Percentiles rank a stretch among this genome's conserved stretches.
Evolutionary conservation across 2,797 vertebrate genomes (phyloP).

Genomic region (Nasua narica): DNA sequence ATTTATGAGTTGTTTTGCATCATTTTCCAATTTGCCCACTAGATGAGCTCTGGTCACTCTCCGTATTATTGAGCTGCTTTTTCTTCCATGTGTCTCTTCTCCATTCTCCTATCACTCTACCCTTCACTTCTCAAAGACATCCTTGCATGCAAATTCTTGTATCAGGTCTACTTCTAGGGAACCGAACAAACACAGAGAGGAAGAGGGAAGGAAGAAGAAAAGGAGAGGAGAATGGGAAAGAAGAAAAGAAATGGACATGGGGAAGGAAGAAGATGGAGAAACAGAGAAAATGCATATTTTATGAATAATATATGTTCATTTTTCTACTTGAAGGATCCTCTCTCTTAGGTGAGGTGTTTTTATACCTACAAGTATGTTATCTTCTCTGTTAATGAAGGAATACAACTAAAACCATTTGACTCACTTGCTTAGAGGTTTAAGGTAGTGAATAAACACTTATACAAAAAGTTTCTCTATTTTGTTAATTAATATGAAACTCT

Average conservation of each 20-base stretch:
- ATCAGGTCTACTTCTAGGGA: not conserved
- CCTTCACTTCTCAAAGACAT: not conserved
- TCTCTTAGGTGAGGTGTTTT: not conserved
- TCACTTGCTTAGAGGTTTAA: not conserved
- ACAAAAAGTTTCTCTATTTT: not conserved
- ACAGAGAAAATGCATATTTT: not conserved
- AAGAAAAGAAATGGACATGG: not conserved
- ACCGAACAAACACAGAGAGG: not conserved
- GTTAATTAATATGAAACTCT: not conserved
- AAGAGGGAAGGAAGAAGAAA: too few relatives aligned
- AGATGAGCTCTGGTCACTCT: not conserved
- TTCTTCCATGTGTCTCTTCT: not conserved
- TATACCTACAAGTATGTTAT: not conserved
- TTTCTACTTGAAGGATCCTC: not conserved
- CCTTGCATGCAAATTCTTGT: not conserved
- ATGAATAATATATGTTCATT: not conserved
- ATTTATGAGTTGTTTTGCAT: not conserved
- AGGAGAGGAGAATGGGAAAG: rapidly evolving
- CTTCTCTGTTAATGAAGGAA: not conserved
- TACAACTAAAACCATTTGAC: not conserved
- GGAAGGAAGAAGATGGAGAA: not conserved
- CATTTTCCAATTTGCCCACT: not conserved
- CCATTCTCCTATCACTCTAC: not conserved
- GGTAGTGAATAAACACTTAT: not conserved
- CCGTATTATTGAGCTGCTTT: not conserved